phyloP scores from a whole-genome alignment of 2,888 invertebrate species.

The Lamellibrachia satsuma region DNA sequence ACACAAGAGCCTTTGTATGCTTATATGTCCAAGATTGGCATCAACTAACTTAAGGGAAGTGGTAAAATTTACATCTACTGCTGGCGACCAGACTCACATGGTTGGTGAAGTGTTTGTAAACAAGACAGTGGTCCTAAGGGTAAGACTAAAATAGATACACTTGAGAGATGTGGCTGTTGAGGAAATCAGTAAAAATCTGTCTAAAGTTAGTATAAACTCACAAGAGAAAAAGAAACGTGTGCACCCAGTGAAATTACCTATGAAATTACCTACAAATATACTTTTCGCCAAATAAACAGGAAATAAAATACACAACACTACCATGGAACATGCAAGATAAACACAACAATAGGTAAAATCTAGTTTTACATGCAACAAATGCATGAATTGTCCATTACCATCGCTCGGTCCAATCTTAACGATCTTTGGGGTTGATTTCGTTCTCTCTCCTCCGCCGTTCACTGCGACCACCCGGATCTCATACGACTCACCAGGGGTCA shows the following conservation, averaged over 20 bases:
- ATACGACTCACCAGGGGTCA: constrained; percentile 84
- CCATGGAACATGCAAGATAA: background rate
- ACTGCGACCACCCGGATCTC: constrained; percentile 89
- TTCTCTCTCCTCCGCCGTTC: constrained; percentile 72
- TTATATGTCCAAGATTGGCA: background rate
- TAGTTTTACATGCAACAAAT: background rate
- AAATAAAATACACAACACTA: background rate
- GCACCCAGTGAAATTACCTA: background rate
- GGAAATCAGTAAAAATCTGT: background rate
- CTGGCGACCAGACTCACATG: background rate
- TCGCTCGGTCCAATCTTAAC: constrained; percentile 29
- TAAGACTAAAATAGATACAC: background rate
- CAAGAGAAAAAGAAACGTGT: background rate
- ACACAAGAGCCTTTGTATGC: background rate
- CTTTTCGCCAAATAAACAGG: background rate
- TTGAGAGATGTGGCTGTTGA: background rate
- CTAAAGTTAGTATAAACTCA: background rate
- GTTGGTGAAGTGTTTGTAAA: background rate
- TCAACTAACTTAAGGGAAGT: background rate
- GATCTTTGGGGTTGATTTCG: constrained; percentile 29
- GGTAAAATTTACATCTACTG: background rate
- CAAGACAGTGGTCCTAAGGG: background rate
- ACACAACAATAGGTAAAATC: background rate
- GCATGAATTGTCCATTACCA: constrained; percentile 7
- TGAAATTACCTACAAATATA: background rate